phyloP scores from a whole-genome alignment of 2,888 invertebrate genomes.

The Allolobophora icterica region DNA sequence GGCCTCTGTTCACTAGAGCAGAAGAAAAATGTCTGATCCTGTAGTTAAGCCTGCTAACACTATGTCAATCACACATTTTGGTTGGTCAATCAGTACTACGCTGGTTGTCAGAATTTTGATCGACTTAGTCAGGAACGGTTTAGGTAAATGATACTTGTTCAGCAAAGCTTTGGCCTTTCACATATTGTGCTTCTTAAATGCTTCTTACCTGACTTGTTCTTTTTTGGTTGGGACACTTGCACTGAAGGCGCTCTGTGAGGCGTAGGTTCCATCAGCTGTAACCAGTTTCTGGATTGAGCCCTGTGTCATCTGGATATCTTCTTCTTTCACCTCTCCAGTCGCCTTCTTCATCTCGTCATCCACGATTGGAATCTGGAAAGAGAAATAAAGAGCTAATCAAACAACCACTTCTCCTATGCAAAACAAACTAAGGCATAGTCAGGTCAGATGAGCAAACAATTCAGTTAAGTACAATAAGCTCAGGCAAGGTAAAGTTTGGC shows the following conservation, averaged over 20 bases:
- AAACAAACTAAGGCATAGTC: neutral
- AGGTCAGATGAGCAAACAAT: neutral
- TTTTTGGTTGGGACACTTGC: conserved; percentile 65
- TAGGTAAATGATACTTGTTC: neutral
- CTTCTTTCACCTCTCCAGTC: conserved; percentile 68
- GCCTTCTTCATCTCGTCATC: conserved; percentile 74
- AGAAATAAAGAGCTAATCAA: conserved; percentile 13
- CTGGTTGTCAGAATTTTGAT: neutral
- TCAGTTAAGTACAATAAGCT: too few relatives aligned
- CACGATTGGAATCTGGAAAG: conserved; percentile 70
- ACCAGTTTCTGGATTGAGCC: conserved; percentile 75
- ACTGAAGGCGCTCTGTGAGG: conserved; percentile 95
- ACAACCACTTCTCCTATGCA: neutral
- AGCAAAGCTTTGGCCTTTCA: too few relatives aligned
- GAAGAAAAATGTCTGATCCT: too few relatives aligned
- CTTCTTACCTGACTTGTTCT: conserved; percentile 56
- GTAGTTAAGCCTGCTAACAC: neutral
- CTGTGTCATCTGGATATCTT: conserved; percentile 48
- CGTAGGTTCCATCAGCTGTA: conserved; percentile 98
- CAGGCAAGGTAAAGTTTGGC: too few relatives aligned
- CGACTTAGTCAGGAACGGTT: neutral
- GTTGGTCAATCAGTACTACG: neutral
- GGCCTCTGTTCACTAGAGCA: too few relatives aligned
- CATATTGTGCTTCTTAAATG: neutral
- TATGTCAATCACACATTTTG: neutral